Conservation (phyloP, 2,113 vertebrate genomes). For the Myodes glareolus region DNA sequence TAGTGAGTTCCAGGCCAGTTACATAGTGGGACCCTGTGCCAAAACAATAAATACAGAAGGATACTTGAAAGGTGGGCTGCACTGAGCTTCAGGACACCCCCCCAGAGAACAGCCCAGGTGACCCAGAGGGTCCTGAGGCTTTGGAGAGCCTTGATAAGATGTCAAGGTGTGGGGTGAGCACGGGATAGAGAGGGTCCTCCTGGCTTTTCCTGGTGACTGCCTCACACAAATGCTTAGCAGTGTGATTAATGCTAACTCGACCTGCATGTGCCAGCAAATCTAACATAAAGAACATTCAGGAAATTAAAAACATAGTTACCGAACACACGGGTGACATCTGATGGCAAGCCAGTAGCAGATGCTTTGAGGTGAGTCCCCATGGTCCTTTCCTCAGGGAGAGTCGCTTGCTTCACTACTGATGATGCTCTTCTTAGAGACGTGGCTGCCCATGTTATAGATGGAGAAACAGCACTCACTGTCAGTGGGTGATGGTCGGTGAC, state of each 20-base stretch:
- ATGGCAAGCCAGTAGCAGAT: conserved; percentile 11
- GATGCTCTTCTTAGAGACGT: background rate
- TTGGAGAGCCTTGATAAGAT: background rate
- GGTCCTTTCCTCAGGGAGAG: background rate
- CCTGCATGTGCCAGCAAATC: conserved; percentile 25
- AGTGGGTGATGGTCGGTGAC: background rate
- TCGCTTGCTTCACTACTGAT: background rate
- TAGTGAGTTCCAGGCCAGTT: background rate
- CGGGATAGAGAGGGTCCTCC: background rate
- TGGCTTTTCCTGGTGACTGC: background rate
- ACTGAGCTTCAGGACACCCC: background rate
- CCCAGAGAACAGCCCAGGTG: background rate
- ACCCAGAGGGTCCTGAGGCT: background rate
- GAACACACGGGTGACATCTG: conserved; percentile 32
- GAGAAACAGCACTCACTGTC: background rate
- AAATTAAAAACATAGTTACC: conserved; percentile 46
- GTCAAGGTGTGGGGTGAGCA: background rate
- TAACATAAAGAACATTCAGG: conserved; percentile 48
- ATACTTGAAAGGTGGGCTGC: background rate
- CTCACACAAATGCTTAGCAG: conserved; percentile 18
- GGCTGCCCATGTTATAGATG: background rate
- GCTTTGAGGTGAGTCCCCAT: background rate
- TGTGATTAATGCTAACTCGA: conserved; percentile 64
- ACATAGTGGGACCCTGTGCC: background rate
- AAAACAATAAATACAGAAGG: background rate